phyloP scores from a whole-genome alignment of 64 coral and sea anemone species.

The Dendronephthya gigantea region DNA sequence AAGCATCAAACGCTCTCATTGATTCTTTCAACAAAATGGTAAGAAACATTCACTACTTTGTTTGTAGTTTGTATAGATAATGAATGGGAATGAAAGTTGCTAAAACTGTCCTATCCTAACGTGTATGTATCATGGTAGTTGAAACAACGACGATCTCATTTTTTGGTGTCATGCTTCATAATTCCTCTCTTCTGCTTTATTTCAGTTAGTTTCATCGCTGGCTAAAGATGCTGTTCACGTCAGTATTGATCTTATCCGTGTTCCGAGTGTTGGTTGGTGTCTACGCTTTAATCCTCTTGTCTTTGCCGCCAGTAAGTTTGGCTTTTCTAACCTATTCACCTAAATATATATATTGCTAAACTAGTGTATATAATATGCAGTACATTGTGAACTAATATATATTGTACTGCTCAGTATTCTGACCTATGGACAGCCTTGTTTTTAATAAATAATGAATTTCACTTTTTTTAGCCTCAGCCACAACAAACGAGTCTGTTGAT shows the following conservation, averaged over 20 bases:
- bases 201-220: not conserved
- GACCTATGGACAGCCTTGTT: no score
- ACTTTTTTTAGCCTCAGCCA: not conserved
- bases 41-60: not conserved
- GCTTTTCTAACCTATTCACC: not conserved
- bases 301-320: not conserved
- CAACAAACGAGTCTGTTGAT: not conserved
- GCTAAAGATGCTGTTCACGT: not conserved
- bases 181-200: no score
- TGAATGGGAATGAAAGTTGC: no score
- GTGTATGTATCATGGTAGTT: not conserved
- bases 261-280: not conserved
- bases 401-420: no score
- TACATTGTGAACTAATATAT: no score
- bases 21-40: slow-evolving; percentile 20
- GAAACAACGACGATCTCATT: no score
- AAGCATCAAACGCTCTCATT: not conserved
- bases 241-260: not conserved
- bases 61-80: not conserved
- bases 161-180: no score
- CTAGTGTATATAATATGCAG: no score
- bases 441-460: not conserved
- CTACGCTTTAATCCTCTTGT: not conserved
- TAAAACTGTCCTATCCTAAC: not conserved
- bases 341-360: not conserved